A percentile compares a stretch with the other conserved stretches of the same genome.
phyloP scores from a whole-genome alignment of 2,797 vertebrate species.

The Capromys pilorides region DNA sequence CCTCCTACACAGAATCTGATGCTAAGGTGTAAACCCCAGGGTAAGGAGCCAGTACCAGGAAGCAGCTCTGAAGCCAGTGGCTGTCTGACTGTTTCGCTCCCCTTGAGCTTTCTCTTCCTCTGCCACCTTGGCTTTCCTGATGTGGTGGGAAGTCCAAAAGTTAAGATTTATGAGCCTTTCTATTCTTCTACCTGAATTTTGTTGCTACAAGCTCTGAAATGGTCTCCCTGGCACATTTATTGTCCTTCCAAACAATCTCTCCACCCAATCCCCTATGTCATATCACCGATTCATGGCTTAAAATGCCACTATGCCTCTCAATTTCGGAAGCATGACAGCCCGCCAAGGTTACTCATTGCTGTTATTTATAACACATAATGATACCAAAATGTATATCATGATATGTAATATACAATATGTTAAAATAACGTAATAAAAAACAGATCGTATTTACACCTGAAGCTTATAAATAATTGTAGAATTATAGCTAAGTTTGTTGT shows the following conservation, averaged over 20 bases:
- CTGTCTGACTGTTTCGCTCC: neutral
- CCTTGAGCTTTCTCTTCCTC: neutral
- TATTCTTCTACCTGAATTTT: neutral
- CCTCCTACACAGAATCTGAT: neutral
- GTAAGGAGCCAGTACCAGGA: neutral
- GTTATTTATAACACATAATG: neutral
- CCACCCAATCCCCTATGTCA: neutral
- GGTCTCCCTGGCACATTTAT: neutral
- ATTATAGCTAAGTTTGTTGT: neutral
- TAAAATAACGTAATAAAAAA: neutral
- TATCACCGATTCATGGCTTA: neutral
- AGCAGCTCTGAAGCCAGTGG: neutral
- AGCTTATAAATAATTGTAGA: neutral
- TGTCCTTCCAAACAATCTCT: slow-evolving; percentile 1
- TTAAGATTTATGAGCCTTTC: neutral
- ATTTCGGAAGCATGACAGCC: neutral
- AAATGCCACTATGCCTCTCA: neutral
- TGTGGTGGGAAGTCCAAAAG: neutral
- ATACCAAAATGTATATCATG: neutral
- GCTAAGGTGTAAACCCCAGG: neutral
- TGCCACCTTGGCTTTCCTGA: neutral
- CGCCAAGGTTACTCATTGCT: neutral
- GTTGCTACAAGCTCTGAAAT: slow-evolving; percentile 16
- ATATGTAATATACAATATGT: neutral
- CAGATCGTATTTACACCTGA: neutral